Evolutionary conservation across 2,888 invertebrate species (phyloP).

Genomic region (Synergus gifuensis): DNA sequence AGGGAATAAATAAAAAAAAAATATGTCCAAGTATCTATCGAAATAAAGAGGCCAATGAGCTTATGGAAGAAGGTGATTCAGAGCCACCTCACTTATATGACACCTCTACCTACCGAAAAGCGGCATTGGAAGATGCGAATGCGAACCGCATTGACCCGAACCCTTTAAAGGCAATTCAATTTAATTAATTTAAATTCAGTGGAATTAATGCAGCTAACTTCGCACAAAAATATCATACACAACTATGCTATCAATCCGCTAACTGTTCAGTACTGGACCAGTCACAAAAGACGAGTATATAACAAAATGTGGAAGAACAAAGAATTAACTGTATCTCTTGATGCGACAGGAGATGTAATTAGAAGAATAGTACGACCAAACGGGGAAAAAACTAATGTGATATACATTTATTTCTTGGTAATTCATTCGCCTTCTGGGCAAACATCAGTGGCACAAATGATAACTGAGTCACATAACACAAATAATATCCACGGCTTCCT

Average conservation of each 20-base stretch:
- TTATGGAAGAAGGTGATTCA: slow-evolving; percentile 44
- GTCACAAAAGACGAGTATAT: slow-evolving; percentile 48
- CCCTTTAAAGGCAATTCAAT: slow-evolving; percentile 35
- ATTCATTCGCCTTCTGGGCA: not conserved
- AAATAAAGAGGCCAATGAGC: not conserved
- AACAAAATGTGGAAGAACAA: slow-evolving; percentile 41
- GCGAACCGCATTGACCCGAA: slow-evolving; percentile 44
- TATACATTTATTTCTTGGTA: slow-evolving; percentile 7
- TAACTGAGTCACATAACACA: not conserved
- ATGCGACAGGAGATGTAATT: slow-evolving; percentile 52
- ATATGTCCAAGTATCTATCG: not conserved
- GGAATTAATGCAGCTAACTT: slow-evolving; percentile 31
- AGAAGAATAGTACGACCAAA: slow-evolving; percentile 40
- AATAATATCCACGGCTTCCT: not conserved
- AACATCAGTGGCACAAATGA: not conserved
- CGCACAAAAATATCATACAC: slow-evolving; percentile 42
- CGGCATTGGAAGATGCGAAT: slow-evolving; percentile 31
- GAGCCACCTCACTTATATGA: slow-evolving; percentile 42
- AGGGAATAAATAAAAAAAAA: not conserved
- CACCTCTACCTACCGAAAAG: slow-evolving; percentile 17
- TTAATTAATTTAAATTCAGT: no score
- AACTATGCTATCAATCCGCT: slow-evolving; percentile 50
- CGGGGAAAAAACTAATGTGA: not conserved
- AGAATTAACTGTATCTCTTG: slow-evolving; percentile 44
- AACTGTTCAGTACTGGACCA: slow-evolving; percentile 53